A percentile compares a stretch with the other conserved stretches of the same genome.
These are phyloP conservation scores for Cynoglossus semilaevis DNA, from an alignment of 2,113 vertebrate species.

Conservation along the genomic window DNA sequence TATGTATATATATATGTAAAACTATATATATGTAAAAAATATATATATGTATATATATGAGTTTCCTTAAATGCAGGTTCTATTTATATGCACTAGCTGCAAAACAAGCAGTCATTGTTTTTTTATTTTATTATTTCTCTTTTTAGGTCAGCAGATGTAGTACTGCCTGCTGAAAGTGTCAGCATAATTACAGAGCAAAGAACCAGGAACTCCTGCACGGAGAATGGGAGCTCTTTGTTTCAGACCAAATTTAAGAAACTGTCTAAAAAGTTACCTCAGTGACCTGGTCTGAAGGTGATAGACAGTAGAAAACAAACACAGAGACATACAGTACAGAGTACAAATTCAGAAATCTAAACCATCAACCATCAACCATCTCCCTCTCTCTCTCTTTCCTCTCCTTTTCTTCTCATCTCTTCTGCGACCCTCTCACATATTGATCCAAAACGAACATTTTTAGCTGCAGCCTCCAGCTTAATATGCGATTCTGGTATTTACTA, in stretches of 20 bases:
- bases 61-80: neutral
- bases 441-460: slow-evolving; percentile 44
- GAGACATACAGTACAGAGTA: too few relatives aligned
- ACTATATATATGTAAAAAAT: too few relatives aligned
- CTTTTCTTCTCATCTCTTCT: slow-evolving; percentile 26
- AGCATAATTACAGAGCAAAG: neutral
- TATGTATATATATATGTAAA: too few relatives aligned
- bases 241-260: neutral
- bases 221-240: neutral
- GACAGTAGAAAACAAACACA: neutral
- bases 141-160: neutral
- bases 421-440: slow-evolving; percentile 43
- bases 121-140: neutral
- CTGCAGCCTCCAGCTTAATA: slow-evolving; percentile 39
- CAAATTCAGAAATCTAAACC: too few relatives aligned
- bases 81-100: slow-evolving; percentile 13
- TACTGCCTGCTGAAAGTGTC: neutral
- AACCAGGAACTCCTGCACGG: neutral
- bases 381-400: neutral
- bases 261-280: neutral
- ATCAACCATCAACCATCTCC: slow-evolving; percentile 30
- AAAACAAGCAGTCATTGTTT: neutral
- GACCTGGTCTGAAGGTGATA: neutral
- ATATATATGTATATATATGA: too few relatives aligned
- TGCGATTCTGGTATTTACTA: slow-evolving; percentile 17